These are phyloP conservation scores for Orchesella cincta DNA, from an alignment of 1,140 invertebrate species.

Conservation along the genomic window DNA sequence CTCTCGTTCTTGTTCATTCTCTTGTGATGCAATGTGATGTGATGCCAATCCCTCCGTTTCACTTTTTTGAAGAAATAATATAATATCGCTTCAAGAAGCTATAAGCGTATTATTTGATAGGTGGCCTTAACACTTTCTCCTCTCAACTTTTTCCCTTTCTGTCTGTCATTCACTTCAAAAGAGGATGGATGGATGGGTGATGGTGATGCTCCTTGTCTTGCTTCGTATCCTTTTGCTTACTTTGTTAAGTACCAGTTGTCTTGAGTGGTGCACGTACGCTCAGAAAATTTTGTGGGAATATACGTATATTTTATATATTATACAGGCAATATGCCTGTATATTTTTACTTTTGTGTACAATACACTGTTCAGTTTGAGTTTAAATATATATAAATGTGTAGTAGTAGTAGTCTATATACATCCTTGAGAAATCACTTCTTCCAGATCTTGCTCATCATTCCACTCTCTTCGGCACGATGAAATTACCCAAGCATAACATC, in stretches of 20 bases:
- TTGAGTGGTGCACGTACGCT: conserved; percentile 12
- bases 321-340: too few species aligned
- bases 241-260: conserved; percentile 9
- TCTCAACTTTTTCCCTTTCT: conserved; percentile 20
- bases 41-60: conserved; percentile 17
- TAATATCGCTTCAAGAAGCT: too few species aligned
- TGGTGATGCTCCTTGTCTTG: background rate
- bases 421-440: background rate
- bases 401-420: background rate
- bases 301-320: too few species aligned
- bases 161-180: conserved; percentile 29
- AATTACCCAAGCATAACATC: background rate
- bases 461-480: too few species aligned
- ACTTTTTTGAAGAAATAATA: too few species aligned
- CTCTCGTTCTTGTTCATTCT: background rate
- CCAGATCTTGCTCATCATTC: too few species aligned
- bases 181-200: conserved; percentile 22
- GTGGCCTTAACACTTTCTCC: conserved; percentile 26
- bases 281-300: too few species aligned
- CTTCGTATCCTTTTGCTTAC: background rate
- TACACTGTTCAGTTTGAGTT: too few species aligned
- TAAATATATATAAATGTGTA: too few species aligned
- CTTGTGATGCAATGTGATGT: conserved; percentile 26
- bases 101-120: conserved; percentile 10
- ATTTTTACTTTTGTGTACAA: too few species aligned